Percentiles rank a stretch among this genome's conserved stretches.
Conservation (phyloP, 2,888 invertebrate genomes). For the Sussaba pulchella region DNA sequence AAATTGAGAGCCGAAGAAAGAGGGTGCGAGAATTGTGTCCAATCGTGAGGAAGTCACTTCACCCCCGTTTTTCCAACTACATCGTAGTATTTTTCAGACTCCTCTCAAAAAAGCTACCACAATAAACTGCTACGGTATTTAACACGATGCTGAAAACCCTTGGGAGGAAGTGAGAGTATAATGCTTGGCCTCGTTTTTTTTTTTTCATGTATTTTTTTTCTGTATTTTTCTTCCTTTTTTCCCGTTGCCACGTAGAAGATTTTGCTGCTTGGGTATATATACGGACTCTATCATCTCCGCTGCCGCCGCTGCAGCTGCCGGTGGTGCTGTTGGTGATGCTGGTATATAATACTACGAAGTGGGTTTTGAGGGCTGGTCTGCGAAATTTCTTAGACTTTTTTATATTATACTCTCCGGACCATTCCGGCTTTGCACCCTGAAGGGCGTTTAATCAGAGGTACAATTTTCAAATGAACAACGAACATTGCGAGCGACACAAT, state of each 20-base stretch:
- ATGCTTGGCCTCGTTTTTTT: slow-evolving; percentile 61
- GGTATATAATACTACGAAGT: slow-evolving; percentile 23
- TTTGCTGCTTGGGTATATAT: slow-evolving; percentile 15
- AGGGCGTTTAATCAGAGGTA: slow-evolving; percentile 56
- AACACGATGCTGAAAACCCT: slow-evolving; percentile 41
- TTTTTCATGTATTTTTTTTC: too few species aligned
- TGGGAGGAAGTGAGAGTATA: slow-evolving; percentile 53
- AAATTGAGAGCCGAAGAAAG: not conserved
- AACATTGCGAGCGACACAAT: not conserved
- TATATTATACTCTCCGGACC: slow-evolving; percentile 30
- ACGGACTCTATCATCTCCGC: slow-evolving; percentile 25
- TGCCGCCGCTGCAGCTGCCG: not conserved
- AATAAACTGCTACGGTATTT: slow-evolving; percentile 42
- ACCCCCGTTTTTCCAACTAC: slow-evolving; percentile 18
- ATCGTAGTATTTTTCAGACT: slow-evolving; percentile 24
- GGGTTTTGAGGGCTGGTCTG: slow-evolving; percentile 26
- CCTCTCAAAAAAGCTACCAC: slow-evolving; percentile 29
- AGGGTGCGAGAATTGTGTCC: slow-evolving; percentile 21
- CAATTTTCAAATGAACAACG: slow-evolving; percentile 51
- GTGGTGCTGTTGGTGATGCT: not conserved
- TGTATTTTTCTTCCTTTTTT: slow-evolving; percentile 59
- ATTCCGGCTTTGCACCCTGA: slow-evolving; percentile 9
- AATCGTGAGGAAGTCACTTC: slow-evolving; percentile 53
- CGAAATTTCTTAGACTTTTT: slow-evolving; percentile 34
- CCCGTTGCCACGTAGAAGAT: slow-evolving; percentile 21